phyloP scores from a whole-genome alignment of 2,888 invertebrate genomes.

The Exocentrus adspersus region DNA sequence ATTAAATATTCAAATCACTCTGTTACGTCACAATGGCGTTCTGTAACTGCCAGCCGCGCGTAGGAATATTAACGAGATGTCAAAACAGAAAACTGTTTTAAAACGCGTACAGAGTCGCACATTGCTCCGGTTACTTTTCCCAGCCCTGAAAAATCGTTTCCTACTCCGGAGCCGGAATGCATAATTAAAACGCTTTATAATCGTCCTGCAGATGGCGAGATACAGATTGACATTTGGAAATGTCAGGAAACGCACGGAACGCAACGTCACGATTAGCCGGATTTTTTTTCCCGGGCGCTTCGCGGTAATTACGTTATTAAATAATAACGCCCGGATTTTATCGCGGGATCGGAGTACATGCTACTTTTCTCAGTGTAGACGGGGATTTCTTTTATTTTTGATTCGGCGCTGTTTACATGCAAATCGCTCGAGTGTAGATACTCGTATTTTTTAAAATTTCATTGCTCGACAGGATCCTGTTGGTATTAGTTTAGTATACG shows the following conservation, averaged over 20 bases:
- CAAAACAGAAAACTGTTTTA: conserved; percentile 23
- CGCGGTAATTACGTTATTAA: no score
- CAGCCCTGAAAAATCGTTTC: no score
- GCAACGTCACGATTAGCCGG: conserved; percentile 50
- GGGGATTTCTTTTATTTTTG: no score
- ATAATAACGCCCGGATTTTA: no score
- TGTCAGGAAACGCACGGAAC: conserved; percentile 52
- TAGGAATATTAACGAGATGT: conserved; percentile 25
- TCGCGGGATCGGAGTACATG: no score
- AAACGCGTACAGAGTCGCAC: conserved; percentile 11
- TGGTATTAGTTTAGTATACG: no score
- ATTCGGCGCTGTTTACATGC: no score
- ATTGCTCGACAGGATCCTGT: no score
- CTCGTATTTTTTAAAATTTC: no score
- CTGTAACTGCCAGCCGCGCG: conserved; percentile 14
- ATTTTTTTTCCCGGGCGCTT: conserved; percentile 28
- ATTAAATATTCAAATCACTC: conserved; percentile 24
- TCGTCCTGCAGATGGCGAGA: conserved; percentile 51
- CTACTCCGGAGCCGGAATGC: conserved; percentile 39
- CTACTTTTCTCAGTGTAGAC: no score
- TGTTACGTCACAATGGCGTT: conserved; percentile 23
- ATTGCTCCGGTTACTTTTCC: no score
- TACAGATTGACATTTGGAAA: conserved; percentile 54
- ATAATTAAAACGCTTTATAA: conserved; percentile 53
- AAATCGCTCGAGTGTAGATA: no score